Evolutionary conservation across 2,797 vertebrate species (phyloP).

Genomic region (Danio choprae): DNA sequence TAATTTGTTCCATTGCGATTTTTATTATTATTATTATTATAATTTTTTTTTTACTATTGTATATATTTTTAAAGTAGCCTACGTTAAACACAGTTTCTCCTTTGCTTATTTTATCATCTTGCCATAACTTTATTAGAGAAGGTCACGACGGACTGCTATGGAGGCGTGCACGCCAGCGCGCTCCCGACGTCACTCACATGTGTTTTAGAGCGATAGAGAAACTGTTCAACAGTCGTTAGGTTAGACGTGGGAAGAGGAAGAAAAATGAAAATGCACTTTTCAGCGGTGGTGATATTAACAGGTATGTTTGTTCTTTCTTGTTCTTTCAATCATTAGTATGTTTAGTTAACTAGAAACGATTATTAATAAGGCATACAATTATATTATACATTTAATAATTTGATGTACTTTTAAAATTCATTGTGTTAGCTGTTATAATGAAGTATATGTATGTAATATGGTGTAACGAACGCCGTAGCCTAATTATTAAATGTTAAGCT

Average conservation of each 20-base stretch:
- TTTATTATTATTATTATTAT: no score
- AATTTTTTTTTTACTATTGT: no score
- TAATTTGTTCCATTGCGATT: background rate
- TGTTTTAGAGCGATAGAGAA: conserved; percentile 11
- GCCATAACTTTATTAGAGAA: background rate
- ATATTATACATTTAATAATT: background rate
- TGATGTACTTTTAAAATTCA: background rate
- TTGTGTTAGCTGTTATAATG: background rate
- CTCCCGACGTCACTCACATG: background rate
- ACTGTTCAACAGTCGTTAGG: background rate
- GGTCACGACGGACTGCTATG: background rate
- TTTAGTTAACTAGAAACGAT: background rate
- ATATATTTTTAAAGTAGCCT: no score
- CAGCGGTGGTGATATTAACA: background rate
- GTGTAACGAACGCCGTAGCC: background rate
- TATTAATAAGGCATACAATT: no score
- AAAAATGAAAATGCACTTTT: background rate
- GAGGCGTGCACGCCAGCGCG: conserved; percentile 20
- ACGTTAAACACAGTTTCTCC: background rate
- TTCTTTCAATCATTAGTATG: background rate
- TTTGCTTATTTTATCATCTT: background rate
- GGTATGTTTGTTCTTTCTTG: background rate
- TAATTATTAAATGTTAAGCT: background rate
- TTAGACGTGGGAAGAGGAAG: conserved; percentile 5
- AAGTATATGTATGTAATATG: background rate